phyloP scores from a whole-genome alignment of 2,113 vertebrate species.

The Orientallactaga bullata region DNA sequence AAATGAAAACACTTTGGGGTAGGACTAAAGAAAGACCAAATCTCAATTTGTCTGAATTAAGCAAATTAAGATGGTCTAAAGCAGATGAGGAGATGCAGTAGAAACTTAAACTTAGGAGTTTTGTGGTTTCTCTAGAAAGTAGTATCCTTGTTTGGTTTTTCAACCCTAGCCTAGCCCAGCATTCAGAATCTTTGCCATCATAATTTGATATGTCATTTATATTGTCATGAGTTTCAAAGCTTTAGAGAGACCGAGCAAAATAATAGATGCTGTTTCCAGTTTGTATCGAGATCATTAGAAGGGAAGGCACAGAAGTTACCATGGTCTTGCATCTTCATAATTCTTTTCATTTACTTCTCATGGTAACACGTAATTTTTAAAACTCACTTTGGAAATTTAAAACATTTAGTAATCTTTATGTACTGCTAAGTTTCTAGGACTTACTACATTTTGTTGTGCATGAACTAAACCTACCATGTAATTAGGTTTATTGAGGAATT shows the following conservation, averaged over 20 bases:
- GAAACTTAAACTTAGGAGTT: background rate
- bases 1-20: background rate
- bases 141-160: background rate
- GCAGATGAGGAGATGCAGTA: background rate
- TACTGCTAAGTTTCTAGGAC: conserved; percentile 36
- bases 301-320: background rate
- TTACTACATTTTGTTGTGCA: conserved; percentile 27
- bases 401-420: conserved; percentile 34
- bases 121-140: background rate
- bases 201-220: conserved; percentile 30
- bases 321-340: background rate
- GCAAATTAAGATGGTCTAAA: conserved; percentile 18
- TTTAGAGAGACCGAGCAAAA: background rate
- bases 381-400: background rate
- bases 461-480: conserved; percentile 29
- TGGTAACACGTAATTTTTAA: background rate
- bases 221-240: conserved; percentile 2
- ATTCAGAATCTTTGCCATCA: background rate
- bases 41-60: background rate
- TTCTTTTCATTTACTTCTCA: background rate
- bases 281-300: background rate
- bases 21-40: background rate
- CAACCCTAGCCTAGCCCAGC: background rate
- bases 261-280: conserved; percentile 13
- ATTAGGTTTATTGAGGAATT: conserved; percentile 12